Base-by-base conservation (phyloP, 2,888 invertebrate genomes). In the Dascillus cervinus region DNA sequence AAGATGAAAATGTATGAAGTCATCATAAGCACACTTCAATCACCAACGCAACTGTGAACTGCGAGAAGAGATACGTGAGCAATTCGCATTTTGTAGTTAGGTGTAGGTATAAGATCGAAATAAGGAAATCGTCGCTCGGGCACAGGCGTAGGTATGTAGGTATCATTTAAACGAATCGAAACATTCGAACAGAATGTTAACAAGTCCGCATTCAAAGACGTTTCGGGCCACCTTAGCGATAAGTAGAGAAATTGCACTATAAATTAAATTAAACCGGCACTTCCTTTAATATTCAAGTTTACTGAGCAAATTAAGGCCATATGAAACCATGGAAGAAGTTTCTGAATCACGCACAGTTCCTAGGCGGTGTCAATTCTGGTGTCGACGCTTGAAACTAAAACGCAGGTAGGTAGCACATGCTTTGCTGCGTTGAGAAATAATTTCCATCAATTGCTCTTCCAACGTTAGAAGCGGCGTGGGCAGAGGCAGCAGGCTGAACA, bases 401-500 rank as follows among this genome's bases (percentile, higher is more conserved):
- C 75, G 72, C 60, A 80, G 70, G 65, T 75, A 79, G 58, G 65
- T 72, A 62, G 77, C 79, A 66, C 80, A 79, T 57, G 78, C 79
- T 67, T 77, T 78, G 57, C 71, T 64, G 42, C 71, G 65, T 48
- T 67, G 64, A 45, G 66, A 60, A 51, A 72, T 72, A 53, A 72
- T 69, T 51, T 72, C 73, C 57, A 73, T 70, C 46, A 77, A 70
- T 29, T 73, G 75, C 58, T 70, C 73, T 62, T 72, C 73, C 60
- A 73, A 69, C 59, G 67, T 63, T 56, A 64, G 58, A 41, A 65
- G 56, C 27, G 65, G 65, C 47, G 64, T 53, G 37, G 64, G 60
- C 47, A 63, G 50, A 37, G 66, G 63, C 56, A 68, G 60, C 43
- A 64, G 53, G 50, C 61, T 64, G 60, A 70, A 65, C 56, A 66